Evolutionary conservation across 2,113 vertebrate genomes (phyloP).

Genomic region (Porphyrio hochstetteri): DNA sequence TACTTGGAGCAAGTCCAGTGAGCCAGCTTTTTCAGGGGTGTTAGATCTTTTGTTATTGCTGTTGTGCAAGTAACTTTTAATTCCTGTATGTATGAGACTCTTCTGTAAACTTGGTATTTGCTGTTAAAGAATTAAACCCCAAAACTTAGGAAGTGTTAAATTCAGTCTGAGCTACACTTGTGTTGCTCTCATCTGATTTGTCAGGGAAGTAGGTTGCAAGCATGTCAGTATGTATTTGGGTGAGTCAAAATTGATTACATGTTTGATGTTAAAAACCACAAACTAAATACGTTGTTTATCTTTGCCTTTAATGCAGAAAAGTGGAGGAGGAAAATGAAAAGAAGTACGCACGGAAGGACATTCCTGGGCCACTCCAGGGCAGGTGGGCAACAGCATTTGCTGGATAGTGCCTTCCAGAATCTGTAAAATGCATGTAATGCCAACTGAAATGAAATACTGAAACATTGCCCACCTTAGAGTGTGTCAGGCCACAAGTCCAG

Average conservation of each 20-base stretch:
- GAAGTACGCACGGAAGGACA: conserved; percentile 79
- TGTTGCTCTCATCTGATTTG: neutral
- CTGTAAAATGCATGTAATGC: neutral
- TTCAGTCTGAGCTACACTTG: neutral
- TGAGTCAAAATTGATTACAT: neutral
- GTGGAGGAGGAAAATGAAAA: conserved; percentile 77
- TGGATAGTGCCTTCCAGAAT: neutral
- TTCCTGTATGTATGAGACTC: neutral
- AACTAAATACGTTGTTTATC: neutral
- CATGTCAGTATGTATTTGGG: neutral
- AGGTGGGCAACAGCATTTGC: conserved; percentile 76
- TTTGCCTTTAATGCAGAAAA: conserved; percentile 74
- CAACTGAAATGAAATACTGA: neutral
- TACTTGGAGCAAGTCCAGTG: neutral
- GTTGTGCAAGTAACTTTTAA: neutral
- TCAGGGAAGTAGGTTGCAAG: neutral
- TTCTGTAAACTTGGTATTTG: neutral
- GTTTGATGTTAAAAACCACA: neutral
- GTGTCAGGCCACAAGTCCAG: neutral
- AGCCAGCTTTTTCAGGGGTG: neutral
- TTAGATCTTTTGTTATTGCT: neutral
- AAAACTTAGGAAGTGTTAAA: neutral
- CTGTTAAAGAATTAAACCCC: neutral
- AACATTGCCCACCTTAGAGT: neutral
- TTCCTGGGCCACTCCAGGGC: conserved; percentile 93